Percentiles rank a stretch among this genome's conserved stretches.
Conservation (phyloP, 2,888 invertebrate species). For the Halocaridina rubra region DNA sequence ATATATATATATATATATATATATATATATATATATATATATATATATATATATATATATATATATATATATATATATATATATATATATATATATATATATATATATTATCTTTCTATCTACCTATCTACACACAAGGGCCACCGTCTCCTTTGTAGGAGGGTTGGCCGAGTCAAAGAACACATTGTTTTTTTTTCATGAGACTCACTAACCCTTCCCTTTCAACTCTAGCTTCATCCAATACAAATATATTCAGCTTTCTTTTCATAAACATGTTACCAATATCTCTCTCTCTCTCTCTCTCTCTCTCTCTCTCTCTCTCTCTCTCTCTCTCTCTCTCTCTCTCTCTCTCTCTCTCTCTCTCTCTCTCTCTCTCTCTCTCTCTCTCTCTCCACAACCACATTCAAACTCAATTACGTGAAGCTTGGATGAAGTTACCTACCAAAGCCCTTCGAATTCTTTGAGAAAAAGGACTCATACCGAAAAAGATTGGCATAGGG, state of each 20-base stretch:
- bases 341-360: neutral
- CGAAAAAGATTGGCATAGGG: no score
- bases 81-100: neutral
- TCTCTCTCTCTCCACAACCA: neutral
- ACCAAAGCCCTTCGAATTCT: no score
- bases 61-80: neutral
- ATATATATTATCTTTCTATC: neutral
- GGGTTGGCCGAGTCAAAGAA: neutral
- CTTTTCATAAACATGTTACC: neutral
- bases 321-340: neutral
- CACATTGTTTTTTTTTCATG: neutral
- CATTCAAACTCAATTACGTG: neutral
- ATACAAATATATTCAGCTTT: neutral
- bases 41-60: neutral
- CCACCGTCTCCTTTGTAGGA: neutral
- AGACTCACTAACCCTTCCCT: neutral
- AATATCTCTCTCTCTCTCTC: neutral
- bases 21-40: slow-evolving; percentile 1
- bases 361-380: neutral
- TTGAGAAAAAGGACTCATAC: no score
- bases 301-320: neutral
- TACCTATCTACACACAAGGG: neutral
- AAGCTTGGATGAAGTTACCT: no score
- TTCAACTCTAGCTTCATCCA: no score
- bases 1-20: slow-evolving; percentile 1